Conservation (phyloP, 1,140 invertebrate species). For the Drosophila burlai region DNA sequence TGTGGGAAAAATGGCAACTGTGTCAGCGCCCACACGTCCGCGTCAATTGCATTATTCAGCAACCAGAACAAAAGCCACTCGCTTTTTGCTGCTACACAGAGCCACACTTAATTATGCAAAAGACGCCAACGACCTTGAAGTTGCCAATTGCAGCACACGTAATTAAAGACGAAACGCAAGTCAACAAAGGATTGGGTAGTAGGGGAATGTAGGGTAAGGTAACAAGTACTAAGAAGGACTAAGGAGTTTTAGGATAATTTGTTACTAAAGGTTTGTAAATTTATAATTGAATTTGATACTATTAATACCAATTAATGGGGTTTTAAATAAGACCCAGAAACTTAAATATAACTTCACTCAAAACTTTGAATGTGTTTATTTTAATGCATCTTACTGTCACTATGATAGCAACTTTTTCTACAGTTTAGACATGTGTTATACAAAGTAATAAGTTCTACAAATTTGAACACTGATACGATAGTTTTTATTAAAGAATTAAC, state of each 20-base stretch:
- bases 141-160: conserved; percentile 56
- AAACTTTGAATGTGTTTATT: no score
- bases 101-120: conserved; percentile 67
- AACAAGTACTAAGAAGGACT: not conserved
- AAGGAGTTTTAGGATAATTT: not conserved
- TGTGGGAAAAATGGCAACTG: conserved; percentile 70
- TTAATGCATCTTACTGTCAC: no score
- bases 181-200: not conserved
- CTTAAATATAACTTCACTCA: no score
- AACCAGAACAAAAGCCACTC: conserved; percentile 50
- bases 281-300: no score
- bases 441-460: no score
- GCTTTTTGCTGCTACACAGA: conserved; percentile 4
- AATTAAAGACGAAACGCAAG: conserved; percentile 47
- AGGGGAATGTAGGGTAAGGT: not conserved
- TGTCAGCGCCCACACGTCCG: conserved; percentile 30
- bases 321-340: no score
- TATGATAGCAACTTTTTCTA: no score
- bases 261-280: no score
- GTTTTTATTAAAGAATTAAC: no score
- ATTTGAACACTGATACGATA: no score
- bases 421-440: no score
- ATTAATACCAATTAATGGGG: no score
- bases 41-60: conserved; percentile 54
- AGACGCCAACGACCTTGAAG: conserved; percentile 62